Evolutionary conservation across 2,888 invertebrate genomes (phyloP).

Genomic region (Drosophila eohydei): DNA sequence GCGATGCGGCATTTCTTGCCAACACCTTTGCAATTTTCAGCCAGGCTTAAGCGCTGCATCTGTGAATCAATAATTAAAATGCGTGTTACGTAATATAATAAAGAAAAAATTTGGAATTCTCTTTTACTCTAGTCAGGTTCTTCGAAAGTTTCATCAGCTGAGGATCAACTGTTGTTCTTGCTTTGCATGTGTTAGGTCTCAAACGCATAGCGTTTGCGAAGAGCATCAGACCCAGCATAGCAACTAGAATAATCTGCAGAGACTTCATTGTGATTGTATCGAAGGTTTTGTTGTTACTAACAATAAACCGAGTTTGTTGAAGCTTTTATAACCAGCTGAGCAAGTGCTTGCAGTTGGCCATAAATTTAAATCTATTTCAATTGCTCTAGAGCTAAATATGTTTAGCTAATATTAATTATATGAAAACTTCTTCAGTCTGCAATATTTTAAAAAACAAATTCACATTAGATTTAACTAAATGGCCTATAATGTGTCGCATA

Average conservation of each 20-base stretch:
- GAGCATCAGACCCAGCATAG: background rate
- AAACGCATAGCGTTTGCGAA: background rate
- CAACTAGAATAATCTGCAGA: background rate
- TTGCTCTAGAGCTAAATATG: background rate
- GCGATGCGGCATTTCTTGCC: background rate
- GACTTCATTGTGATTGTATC: background rate
- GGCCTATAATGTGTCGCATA: background rate
- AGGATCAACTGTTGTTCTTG: background rate
- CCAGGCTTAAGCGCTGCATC: background rate
- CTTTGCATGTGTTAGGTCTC: too few relatives aligned
- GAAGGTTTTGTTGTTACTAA: background rate
- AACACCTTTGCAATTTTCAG: background rate
- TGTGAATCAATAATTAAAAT: background rate
- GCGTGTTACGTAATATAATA: background rate
- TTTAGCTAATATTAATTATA: background rate
- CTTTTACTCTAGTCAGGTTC: background rate
- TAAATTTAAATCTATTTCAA: background rate
- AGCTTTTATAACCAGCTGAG: constrained; percentile 1
- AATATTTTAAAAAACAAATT: background rate
- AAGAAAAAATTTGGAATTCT: background rate
- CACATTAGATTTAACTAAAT: background rate
- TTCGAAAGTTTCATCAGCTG: background rate
- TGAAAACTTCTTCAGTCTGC: background rate
- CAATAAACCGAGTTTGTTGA: fast-evolving
- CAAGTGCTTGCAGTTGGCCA: background rate